Base-by-base conservation (phyloP, 1,140 invertebrate species). In the Homalodisca vitripennis region DNA sequence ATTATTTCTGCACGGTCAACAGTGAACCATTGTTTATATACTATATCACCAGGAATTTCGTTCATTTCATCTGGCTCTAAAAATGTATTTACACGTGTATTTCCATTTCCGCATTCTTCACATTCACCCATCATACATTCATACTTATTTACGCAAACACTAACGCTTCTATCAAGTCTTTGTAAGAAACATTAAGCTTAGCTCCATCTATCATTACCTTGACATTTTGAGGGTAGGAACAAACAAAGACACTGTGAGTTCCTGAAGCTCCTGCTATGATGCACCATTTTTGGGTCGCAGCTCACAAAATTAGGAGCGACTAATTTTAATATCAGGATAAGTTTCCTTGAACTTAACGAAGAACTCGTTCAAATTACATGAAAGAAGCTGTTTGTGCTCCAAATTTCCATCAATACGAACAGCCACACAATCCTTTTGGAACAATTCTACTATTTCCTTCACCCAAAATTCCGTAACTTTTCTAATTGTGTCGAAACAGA, bases 211-310 rank as follows among this genome's bases (percentile, higher is more conserved):
- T 70, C 63, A 65, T 64, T 13, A 64, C 17, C 31, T 64, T 64
- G 2, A 64, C 24, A 22, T 75, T 75, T 66, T 75, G 72, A 41
- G 74, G 72, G 1, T 70, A 68, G 27, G 64, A 27, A 67, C 72
- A 75, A n/a, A 75, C 72, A 63, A 72, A 75, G 20, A 74, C 68
- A 31, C 67, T 70, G 63, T 73, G 72, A 20, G 68, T 73, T 10
- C 72, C 72, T 66, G 32, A 41, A 17, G 53, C 34, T 47, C 73
- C 73, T 6, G 74, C 71, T 13, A 74, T 53, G 22, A 74, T 63
- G 67, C 72, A 73, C 51, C 70, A 55, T 69, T 74, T n/a, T n/a
- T 72, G 3, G 74, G 74, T 31, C 73, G 60, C 53, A 74, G 60
- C 24, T 57, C 32, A 34, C 71, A 70, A 68, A 73, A 73, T 63